Evolutionary conservation across 2,888 invertebrate species (phyloP).

Genomic region (Himalopsyche tibetana): DNA sequence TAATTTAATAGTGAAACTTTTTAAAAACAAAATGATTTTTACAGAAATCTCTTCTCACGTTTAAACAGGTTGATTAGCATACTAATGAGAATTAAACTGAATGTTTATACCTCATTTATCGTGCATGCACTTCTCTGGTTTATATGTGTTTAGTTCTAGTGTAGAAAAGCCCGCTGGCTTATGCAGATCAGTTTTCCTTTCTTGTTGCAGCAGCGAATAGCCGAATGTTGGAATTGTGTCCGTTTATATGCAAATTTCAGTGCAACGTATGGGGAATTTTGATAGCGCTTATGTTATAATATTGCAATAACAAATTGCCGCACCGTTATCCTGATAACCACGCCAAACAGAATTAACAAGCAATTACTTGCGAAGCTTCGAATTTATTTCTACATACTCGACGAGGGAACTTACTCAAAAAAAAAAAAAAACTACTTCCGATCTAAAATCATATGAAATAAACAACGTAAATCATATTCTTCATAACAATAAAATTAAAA

Average conservation of each 20-base stretch:
- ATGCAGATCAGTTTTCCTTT: conserved; percentile 42
- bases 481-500: no score
- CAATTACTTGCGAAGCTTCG: not conserved
- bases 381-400: not conserved
- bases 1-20: no score
- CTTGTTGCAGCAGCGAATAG: conserved; percentile 38
- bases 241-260: conserved; percentile 37
- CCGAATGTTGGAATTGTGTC: conserved; percentile 36
- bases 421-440: not conserved
- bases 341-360: conserved; percentile 22
- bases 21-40: no score
- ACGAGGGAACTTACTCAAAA: not conserved
- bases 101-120: not conserved
- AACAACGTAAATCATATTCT: no score
- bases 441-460: no score
- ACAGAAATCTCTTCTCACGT: no score
- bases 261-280: conserved; percentile 40
- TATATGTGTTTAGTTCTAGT: conserved; percentile 14
- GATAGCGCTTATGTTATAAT: conserved; percentile 41
- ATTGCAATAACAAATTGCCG: conserved; percentile 37
- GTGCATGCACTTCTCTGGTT: not conserved
- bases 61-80: no score
- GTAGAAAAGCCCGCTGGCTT: conserved; percentile 29
- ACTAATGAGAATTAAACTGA: no score
- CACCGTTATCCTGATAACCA: not conserved